These are phyloP conservation scores for Orthosia gothica DNA, from an alignment of 2,888 invertebrate genomes.

Conservation along the genomic window DNA sequence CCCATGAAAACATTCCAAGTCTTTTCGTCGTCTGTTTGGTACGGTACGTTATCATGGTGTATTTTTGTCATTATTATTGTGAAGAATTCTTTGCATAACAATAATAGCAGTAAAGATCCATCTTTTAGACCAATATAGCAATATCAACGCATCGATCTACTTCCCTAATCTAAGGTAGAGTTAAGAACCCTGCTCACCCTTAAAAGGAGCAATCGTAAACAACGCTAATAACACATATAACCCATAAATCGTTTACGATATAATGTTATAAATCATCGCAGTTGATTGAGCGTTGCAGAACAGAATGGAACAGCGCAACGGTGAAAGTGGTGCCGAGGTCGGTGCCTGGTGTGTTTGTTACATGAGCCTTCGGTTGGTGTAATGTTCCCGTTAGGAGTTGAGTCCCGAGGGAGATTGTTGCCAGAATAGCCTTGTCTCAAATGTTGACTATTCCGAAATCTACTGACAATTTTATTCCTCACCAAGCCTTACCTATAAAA, in stretches of 20 bases:
- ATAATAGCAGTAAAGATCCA: no score
- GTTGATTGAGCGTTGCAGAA: constrained; percentile 59
- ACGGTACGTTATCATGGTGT: no score
- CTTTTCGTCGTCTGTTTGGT: no score
- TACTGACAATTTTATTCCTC: not conserved
- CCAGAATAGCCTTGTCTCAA: not conserved
- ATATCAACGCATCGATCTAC: no score
- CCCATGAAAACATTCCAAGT: no score
- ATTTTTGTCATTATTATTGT: no score
- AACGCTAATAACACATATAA: constrained; percentile 29
- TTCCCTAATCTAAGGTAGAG: not conserved
- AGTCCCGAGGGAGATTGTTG: not conserved
- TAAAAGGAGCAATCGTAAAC: constrained; percentile 14
- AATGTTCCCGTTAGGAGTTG: constrained; percentile 1
- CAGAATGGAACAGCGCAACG: constrained; percentile 52
- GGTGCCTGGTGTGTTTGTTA: constrained; percentile 33
- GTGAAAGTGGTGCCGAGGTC: constrained; percentile 65
- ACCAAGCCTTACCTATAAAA: no score
- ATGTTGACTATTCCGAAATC: no score
- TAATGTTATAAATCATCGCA: constrained; percentile 47
- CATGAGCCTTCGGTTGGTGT: constrained; percentile 11
- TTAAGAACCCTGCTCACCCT: not conserved
- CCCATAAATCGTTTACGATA: constrained; percentile 38
- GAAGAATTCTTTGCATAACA: no score
- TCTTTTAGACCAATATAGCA: no score